Evolutionary conservation across 2,888 invertebrate species (phyloP).

Genomic region (Tetranychus truncatus): DNA sequence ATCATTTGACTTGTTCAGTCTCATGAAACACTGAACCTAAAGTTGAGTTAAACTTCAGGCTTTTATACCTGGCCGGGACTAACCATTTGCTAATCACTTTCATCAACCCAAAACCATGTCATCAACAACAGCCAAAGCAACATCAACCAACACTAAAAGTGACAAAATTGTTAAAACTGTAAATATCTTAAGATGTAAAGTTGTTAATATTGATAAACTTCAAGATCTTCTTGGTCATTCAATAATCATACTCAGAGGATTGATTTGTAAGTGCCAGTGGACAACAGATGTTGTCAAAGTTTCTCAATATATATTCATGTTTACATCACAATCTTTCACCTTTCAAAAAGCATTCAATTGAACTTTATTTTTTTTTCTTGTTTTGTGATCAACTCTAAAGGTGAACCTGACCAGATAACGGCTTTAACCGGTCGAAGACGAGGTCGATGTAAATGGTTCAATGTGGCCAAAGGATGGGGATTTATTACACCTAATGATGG

Average conservation of each 20-base stretch:
- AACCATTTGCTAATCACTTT: background rate
- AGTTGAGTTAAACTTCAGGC: background rate
- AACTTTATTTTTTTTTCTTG: background rate
- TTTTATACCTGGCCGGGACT: background rate
- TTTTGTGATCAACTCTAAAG: conserved; percentile 15
- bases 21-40: too few species aligned
- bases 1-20: too few species aligned
- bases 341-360: background rate
- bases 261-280: background rate
- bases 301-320: background rate
- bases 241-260: background rate
- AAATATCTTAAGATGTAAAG: background rate
- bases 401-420: conserved; percentile 27
- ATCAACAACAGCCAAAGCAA: too few species aligned
- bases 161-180: background rate
- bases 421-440: conserved; percentile 36
- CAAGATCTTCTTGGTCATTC: background rate
- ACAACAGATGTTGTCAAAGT: background rate
- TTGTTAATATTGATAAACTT: background rate
- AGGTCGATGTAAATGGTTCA: conserved; percentile 85
- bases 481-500: conserved; percentile 79
- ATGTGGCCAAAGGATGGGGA: conserved; percentile 85
- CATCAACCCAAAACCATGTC: background rate
- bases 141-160: background rate
- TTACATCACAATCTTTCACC: background rate